A percentile compares a stretch with the other conserved stretches of the same genome.
These are phyloP conservation scores for Drosophila rellima DNA, from an alignment of 2,888 invertebrate genomes.

Conservation along the genomic window DNA sequence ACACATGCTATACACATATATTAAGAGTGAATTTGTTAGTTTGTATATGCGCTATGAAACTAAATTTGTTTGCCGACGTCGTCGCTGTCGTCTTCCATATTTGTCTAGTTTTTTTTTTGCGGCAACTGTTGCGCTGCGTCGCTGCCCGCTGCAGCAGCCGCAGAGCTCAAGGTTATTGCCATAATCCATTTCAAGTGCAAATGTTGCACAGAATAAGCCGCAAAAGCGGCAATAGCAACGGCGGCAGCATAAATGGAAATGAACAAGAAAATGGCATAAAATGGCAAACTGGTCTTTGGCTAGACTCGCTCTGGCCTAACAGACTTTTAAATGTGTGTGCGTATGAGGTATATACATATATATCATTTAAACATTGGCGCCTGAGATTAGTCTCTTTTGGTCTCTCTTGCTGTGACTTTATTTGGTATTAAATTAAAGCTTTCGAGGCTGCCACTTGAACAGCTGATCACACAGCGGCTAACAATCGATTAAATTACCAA, in stretches of 20 bases:
- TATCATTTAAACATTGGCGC: slow-evolving; percentile 30
- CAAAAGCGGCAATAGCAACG: slow-evolving; percentile 38
- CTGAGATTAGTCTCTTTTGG: slow-evolving; percentile 41
- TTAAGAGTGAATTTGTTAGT: slow-evolving; percentile 19
- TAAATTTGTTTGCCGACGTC: slow-evolving; percentile 68
- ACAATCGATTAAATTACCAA: slow-evolving; percentile 50
- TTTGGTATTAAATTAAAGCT: slow-evolving; percentile 56
- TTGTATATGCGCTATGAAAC: slow-evolving; percentile 49
- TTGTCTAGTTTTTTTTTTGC: slow-evolving; percentile 61
- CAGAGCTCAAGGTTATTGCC: slow-evolving; percentile 82
- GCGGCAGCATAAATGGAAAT: slow-evolving; percentile 56
- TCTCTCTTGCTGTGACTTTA: slow-evolving; percentile 51
- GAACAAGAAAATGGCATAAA: slow-evolving; percentile 53
- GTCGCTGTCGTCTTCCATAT: slow-evolving; percentile 60
- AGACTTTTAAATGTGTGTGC: slow-evolving; percentile 1
- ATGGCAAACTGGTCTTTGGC: slow-evolving; percentile 52
- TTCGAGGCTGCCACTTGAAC: slow-evolving; percentile 43
- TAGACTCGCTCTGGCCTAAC: slow-evolving; percentile 26
- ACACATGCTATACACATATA: background rate
- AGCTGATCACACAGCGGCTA: slow-evolving; percentile 44
- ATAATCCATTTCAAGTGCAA: slow-evolving; percentile 82
- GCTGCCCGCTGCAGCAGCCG: slow-evolving; percentile 60
- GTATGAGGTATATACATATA: background rate
- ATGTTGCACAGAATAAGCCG: slow-evolving; percentile 70
- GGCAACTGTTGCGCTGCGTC: slow-evolving; percentile 69